A percentile compares a stretch with the other conserved stretches of the same genome.
Evolutionary conservation across 64 coral and sea anemone species (phyloP).

Genomic region (Porites australiensis): DNA sequence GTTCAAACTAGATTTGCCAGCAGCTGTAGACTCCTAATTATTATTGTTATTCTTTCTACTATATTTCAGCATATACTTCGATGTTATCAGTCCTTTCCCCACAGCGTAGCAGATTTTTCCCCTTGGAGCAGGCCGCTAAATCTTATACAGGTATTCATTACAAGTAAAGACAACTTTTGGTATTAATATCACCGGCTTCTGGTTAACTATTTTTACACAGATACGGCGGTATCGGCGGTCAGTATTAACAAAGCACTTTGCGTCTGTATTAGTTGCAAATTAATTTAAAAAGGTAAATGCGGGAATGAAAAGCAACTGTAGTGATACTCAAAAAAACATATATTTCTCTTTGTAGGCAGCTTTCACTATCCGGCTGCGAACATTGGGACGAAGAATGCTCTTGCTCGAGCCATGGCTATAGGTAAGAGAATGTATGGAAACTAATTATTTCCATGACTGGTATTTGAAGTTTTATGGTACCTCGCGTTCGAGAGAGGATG

Average conservation of each 20-base stretch:
- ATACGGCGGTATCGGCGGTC: no score
- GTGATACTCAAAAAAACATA: no score
- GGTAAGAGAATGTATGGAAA: neutral
- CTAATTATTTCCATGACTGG: no score
- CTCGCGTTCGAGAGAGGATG: no score
- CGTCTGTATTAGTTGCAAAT: no score
- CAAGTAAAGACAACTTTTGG: no score
- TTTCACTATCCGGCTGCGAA: neutral
- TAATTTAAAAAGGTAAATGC: no score
- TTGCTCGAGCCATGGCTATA: neutral
- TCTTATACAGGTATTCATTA: conserved; percentile 12
- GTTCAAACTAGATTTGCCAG: neutral
- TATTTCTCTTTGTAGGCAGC: neutral
- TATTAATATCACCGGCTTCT: no score
- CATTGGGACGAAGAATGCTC: neutral
- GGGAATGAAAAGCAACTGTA: no score
- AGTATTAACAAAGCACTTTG: no score
- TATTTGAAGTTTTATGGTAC: no score
- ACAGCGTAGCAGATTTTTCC: neutral
- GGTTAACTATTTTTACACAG: no score
- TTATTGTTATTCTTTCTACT: neutral
- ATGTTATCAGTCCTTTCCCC: neutral
- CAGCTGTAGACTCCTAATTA: neutral
- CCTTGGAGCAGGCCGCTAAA: neutral
- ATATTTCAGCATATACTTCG: conserved; percentile 12